Percentiles rank a stretch among this genome's conserved stretches.
phyloP scores from a whole-genome alignment of 2,113 vertebrate species.

The Zosterops lateralis region DNA sequence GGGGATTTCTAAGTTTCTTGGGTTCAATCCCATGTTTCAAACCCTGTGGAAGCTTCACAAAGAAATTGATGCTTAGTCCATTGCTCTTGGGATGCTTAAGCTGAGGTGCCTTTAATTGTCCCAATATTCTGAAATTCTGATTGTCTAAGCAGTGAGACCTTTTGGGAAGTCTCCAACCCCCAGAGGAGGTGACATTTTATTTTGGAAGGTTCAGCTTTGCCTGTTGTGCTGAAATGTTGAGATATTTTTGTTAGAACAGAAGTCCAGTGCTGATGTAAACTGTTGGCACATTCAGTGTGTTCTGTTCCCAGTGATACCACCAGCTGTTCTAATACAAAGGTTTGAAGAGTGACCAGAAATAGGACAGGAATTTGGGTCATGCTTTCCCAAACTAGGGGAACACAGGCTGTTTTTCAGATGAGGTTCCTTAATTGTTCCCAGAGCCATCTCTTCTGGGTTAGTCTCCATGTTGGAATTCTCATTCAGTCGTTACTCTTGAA shows the following conservation, averaged over 20 bases:
- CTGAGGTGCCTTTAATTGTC: background rate
- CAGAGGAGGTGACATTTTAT: background rate
- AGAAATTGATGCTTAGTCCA: background rate
- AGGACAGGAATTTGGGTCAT: background rate
- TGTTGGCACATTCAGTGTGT: background rate
- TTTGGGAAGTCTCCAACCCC: background rate
- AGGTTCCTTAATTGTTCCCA: background rate
- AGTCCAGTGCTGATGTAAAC: background rate
- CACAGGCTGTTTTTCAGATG: background rate
- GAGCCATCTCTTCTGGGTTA: background rate
- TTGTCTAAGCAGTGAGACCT: background rate
- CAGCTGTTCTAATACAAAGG: background rate
- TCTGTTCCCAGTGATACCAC: background rate
- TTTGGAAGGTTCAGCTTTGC: background rate
- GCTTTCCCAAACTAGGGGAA: background rate
- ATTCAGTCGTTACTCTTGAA: background rate
- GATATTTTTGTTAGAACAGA: background rate
- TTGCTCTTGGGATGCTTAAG: accelerated
- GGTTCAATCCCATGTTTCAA: background rate
- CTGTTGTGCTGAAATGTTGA: background rate
- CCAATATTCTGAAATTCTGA: background rate
- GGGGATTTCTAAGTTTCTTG: background rate
- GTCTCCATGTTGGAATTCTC: background rate
- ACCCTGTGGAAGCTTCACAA: background rate
- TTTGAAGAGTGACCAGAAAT: background rate